Base-by-base conservation (phyloP, 2,888 invertebrate species). In the Elegia similella region DNA sequence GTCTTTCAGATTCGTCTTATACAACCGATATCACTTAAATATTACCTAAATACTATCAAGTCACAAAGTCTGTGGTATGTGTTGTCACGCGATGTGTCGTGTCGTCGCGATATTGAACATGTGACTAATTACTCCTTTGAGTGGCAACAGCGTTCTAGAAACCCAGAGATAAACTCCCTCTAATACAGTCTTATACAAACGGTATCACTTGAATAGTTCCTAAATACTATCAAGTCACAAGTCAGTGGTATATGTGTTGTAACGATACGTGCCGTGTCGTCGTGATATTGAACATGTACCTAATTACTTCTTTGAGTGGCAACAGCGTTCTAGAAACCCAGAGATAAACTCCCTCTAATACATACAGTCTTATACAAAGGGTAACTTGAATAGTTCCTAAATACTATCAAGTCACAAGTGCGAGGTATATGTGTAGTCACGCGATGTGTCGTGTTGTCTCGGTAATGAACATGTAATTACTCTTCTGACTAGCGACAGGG, bases 401-500 rank as follows among this genome's bases (percentile, higher is more conserved):
- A 50, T 34, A 46, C 23, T 75, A 69, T 69, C 78, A 65, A 71
- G 78, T 73, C 75, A 73, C 77, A 75, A 73, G 73, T 75, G 69
- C 67, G 62, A 70, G 61, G 71, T 69, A 67, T 68, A 64, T 64
- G 59, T 64, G 64, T 62, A 69, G 78, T 75, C 87, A 88, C 86
- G 86, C 87, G 76, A 86, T 73, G 76, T 86, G 67, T 82, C 88
- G 86, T 86, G 87, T 70, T 76, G 72, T 72, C 73, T 69, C 70
- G 69, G 75, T 86, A 86, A 86, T 86, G 84, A 86, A 84, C 82
- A 81, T 78, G 83, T 88, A 86, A 87, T 87, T 87, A 86, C 81
- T 78, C 23, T 5, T 23, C 23, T 23, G 23, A 23, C 23, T 23
- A 23, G 23, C 23, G 23, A 23, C 23, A 23, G 23, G 23, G 23